These are phyloP conservation scores for Andrena camellia DNA, from an alignment of 2,888 invertebrate species.

Conservation along the genomic window DNA sequence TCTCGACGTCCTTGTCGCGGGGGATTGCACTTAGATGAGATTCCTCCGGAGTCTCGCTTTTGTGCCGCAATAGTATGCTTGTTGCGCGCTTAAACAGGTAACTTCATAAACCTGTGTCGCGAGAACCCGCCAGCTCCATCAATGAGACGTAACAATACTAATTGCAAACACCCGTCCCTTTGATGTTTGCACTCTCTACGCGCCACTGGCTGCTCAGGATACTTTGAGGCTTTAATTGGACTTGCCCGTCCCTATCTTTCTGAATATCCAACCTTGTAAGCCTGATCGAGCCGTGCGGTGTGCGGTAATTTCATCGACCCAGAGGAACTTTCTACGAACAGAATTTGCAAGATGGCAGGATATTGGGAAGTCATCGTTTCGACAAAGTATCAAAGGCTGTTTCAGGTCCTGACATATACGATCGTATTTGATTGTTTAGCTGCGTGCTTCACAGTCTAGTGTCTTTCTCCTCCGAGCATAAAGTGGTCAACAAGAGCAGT, in stretches of 20 bases:
- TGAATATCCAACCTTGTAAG: neutral
- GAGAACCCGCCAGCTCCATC: neutral
- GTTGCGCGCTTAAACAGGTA: slow-evolving; percentile 28
- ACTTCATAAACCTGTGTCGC: slow-evolving; percentile 18
- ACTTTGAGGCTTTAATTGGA: neutral
- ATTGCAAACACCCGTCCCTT: slow-evolving; percentile 18
- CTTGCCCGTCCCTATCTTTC: neutral
- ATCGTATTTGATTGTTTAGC: too few species aligned
- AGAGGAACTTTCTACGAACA: too few species aligned
- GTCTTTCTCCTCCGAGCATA: neutral
- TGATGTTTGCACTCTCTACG: neutral
- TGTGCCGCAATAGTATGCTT: slow-evolving; percentile 23
- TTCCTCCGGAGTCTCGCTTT: slow-evolving; percentile 48
- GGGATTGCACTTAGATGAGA: slow-evolving; percentile 43
- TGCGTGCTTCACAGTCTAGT: neutral
- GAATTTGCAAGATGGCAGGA: too few species aligned
- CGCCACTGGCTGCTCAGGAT: neutral
- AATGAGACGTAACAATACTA: slow-evolving; percentile 3
- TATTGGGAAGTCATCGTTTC: too few species aligned
- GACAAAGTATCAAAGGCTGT: too few species aligned
- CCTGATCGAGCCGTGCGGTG: too few species aligned
- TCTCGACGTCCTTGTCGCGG: slow-evolving; percentile 46
- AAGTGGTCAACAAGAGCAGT: slow-evolving; percentile 14
- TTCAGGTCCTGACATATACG: too few species aligned
- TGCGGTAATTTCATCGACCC: too few species aligned